A percentile compares a stretch with the other conserved stretches of the same genome.
These are phyloP conservation scores for Sisyra nigra DNA, from an alignment of 2,888 invertebrate genomes.

Conservation along the genomic window DNA sequence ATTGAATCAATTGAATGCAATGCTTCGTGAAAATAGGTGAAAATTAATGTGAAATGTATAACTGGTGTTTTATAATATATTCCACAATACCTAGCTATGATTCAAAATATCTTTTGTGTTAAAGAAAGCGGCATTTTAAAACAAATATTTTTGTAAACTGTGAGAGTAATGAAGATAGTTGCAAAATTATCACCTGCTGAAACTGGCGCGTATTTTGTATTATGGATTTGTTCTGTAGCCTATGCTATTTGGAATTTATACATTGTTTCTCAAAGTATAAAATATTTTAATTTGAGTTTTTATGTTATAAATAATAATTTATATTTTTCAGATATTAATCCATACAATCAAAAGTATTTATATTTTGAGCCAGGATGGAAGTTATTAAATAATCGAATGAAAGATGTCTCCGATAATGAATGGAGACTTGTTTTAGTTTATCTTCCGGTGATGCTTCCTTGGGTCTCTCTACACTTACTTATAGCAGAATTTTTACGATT, in stretches of 20 bases:
- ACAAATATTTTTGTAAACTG: neutral
- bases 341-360: constrained; percentile 25
- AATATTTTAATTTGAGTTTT: constrained; percentile 3
- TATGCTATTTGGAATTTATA: constrained; percentile 39
- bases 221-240: constrained; percentile 37
- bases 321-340: constrained; percentile 23
- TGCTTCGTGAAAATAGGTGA: no score
- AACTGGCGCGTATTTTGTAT: constrained; percentile 28
- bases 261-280: constrained; percentile 34
- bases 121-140: neutral
- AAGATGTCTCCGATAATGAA: constrained; percentile 54
- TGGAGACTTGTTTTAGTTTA: constrained; percentile 49
- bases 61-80: no score
- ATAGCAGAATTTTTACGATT: constrained; percentile 33
- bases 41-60: no score
- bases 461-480: constrained; percentile 36
- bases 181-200: constrained; percentile 20
- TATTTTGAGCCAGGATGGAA: constrained; percentile 43
- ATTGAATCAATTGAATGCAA: no score
- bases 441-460: constrained; percentile 33
- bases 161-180: constrained; percentile 6
- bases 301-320: constrained; percentile 8
- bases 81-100: no score
- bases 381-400: constrained; percentile 30
- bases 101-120: no score